Evolutionary conservation across 2,797 vertebrate genomes (phyloP).

Genomic region (Protonibea diacanthus): DNA sequence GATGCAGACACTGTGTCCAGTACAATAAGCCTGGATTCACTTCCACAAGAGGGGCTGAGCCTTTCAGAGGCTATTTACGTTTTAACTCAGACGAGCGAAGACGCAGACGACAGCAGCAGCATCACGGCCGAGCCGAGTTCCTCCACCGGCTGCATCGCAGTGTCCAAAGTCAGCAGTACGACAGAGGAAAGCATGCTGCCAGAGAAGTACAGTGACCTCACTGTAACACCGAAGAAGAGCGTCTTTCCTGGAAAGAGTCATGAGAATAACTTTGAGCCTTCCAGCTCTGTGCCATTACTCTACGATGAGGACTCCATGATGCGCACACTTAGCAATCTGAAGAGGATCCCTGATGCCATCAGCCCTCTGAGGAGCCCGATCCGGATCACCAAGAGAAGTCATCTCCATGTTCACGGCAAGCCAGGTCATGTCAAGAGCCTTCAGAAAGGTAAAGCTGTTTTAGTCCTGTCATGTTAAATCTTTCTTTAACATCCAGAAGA

Average conservation of each 20-base stretch:
- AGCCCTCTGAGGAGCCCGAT: slow-evolving; percentile 96
- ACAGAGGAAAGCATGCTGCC: slow-evolving; percentile 53
- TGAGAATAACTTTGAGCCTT: slow-evolving; percentile 50
- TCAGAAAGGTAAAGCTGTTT: slow-evolving; percentile 87
- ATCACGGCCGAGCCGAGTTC: slow-evolving; percentile 31
- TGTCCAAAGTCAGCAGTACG: slow-evolving; percentile 75
- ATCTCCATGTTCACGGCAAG: slow-evolving; percentile 82
- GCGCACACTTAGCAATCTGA: slow-evolving; percentile 90
- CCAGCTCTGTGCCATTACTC: slow-evolving; percentile 61
- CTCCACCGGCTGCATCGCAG: slow-evolving; percentile 39
- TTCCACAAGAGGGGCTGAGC: slow-evolving; percentile 73
- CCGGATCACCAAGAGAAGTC: slow-evolving; percentile 84
- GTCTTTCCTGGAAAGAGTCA: slow-evolving; percentile 74
- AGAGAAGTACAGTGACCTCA: slow-evolving; percentile 25
- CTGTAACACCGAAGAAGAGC: slow-evolving; percentile 62
- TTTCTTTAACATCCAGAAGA: neutral
- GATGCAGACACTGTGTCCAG: slow-evolving; percentile 82
- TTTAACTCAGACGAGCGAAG: slow-evolving; percentile 55
- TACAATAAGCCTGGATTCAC: slow-evolving; percentile 72
- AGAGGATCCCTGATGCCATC: slow-evolving; percentile 91
- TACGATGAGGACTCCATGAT: slow-evolving; percentile 96
- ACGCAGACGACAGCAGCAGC: neutral
- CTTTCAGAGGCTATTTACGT: slow-evolving; percentile 69
- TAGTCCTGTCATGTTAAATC: neutral
- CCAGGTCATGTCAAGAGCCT: slow-evolving; percentile 87